Conservation (phyloP, 1,140 invertebrate species). For the Drosophila nannoptera region DNA sequence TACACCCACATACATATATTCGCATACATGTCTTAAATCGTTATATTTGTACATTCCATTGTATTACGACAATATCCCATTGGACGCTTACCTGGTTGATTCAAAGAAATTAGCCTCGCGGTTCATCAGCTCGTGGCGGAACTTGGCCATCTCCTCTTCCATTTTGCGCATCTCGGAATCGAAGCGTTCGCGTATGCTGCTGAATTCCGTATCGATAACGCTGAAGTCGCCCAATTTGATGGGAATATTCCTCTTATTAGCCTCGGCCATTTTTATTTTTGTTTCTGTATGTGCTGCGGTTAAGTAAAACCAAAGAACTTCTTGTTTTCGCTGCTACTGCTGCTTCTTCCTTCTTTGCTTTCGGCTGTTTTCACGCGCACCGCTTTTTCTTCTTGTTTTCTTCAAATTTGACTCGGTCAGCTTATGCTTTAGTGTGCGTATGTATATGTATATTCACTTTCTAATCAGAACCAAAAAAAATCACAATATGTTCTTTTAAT, state of each 20-base stretch:
- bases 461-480: conserved; percentile 67
- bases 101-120: conserved; percentile 94
- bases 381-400: conserved; percentile 24
- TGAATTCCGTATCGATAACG: conserved; percentile 97
- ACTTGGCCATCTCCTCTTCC: conserved; percentile 98
- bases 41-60: background rate
- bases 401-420: conserved; percentile 33
- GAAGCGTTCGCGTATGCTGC: conserved; percentile 95
- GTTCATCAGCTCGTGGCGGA: conserved; percentile 95
- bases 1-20: background rate
- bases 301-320: conserved; percentile 35
- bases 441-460: conserved; percentile 51
- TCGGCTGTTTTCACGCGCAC: conserved; percentile 43
- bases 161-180: conserved; percentile 97
- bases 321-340: conserved; percentile 28
- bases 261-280: conserved; percentile 84
- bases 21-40: background rate
- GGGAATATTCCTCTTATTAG: conserved; percentile 92
- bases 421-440: conserved; percentile 20
- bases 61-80: background rate
- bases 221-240: conserved; percentile 96
- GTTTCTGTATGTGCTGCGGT: conserved; percentile 19
- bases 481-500: conserved; percentile 46
- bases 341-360: conserved; percentile 21
- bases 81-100: conserved; percentile 85